phyloP scores from a whole-genome alignment of 2,797 vertebrate species.

The Lycodopsis pacificus region DNA sequence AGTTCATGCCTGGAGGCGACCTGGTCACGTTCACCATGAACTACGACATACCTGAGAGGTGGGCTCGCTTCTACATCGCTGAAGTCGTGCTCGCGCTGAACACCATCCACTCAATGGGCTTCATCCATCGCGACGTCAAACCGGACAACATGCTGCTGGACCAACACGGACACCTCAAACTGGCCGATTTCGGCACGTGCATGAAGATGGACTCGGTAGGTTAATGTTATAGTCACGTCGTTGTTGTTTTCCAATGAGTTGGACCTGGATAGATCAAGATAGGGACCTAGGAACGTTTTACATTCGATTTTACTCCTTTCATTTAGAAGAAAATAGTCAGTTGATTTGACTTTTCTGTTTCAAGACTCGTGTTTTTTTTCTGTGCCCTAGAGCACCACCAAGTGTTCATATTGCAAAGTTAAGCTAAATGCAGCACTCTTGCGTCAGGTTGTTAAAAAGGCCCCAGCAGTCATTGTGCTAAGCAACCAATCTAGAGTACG shows the following conservation, averaged over 20 bases:
- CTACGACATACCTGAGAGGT: constrained; percentile 96
- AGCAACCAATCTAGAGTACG: constrained; percentile 26
- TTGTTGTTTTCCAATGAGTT: background rate
- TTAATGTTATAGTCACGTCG: constrained; percentile 8
- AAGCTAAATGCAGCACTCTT: background rate
- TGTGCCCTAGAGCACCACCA: constrained; percentile 61
- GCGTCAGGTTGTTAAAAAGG: constrained; percentile 50
- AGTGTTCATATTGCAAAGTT: constrained; percentile 65
- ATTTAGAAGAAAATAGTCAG: background rate
- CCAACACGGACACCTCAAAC: constrained; percentile 93
- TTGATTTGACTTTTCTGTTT: background rate
- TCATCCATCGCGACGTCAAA: constrained; percentile 97
- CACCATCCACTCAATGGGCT: constrained; percentile 96
- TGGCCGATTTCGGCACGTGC: constrained; percentile 98
- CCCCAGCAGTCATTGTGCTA: constrained; percentile 29
- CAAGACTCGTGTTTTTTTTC: background rate
- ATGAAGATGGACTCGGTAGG: constrained; percentile 98
- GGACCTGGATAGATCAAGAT: background rate
- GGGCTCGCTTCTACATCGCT: constrained; percentile 96
- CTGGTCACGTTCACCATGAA: constrained; percentile 98
- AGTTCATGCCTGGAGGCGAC: constrained; percentile 98
- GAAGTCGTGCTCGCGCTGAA: constrained; percentile 96
- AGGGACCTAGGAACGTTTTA: background rate
- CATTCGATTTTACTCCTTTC: background rate
- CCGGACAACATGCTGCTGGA: constrained; percentile 99